Percentiles rank a stretch among this genome's conserved stretches.
phyloP scores from a whole-genome alignment of 2,113 vertebrate species.

The Illadopsis cleaveri region DNA sequence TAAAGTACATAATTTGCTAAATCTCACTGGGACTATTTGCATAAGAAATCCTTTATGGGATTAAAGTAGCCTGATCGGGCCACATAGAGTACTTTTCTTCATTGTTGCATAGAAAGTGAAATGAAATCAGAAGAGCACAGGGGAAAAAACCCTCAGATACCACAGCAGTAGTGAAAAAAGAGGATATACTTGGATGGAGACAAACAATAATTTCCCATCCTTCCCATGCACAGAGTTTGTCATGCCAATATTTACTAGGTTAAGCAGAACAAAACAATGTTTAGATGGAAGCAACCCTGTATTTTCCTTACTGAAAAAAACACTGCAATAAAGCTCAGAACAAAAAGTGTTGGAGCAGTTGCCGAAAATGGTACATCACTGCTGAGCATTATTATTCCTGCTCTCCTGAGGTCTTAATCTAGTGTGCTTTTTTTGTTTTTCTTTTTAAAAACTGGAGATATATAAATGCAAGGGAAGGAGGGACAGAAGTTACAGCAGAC shows the following conservation, averaged over 20 bases:
- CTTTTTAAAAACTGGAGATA: background rate
- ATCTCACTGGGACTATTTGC: background rate
- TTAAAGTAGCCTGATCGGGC: background rate
- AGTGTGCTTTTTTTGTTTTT: background rate
- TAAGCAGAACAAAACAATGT: background rate
- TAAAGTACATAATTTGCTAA: background rate
- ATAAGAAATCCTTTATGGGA: background rate
- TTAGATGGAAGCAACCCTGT: background rate
- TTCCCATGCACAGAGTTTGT: background rate
- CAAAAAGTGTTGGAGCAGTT: background rate
- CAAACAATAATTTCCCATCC: background rate
- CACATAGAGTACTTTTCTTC: background rate
- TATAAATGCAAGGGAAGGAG: background rate
- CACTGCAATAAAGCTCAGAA: background rate
- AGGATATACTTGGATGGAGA: background rate
- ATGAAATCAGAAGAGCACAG: background rate
- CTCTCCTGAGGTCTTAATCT: background rate
- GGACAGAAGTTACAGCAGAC: background rate
- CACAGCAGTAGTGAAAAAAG: background rate
- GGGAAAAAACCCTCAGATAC: background rate
- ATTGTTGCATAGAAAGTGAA: background rate
- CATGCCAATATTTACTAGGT: background rate
- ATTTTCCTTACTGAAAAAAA: constrained; percentile 13
- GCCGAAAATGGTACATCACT: background rate
- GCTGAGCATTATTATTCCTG: background rate